Evolutionary conservation across 2,113 vertebrate species (phyloP), one percentile per base, ranked within the genome.

Genomic region (Otolemur garnettii): DNA sequence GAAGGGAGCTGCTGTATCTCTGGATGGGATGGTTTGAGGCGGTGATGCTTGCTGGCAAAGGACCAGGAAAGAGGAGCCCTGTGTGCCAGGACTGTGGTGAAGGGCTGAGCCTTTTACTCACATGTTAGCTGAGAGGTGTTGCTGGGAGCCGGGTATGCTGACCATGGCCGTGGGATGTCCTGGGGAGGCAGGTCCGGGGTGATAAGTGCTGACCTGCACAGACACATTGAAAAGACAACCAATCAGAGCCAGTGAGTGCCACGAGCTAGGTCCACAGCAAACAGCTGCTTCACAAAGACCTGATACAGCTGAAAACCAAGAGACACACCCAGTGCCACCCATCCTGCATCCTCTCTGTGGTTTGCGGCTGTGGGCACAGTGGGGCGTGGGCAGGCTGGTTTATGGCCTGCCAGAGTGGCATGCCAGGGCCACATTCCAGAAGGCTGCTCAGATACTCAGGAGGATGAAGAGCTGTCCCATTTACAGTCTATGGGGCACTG

Each of bases 101-200:
- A 38, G 50, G 71, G 71, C 50, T 10, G 8, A 1, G 45, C 11
- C 5, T 91, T 57, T 28, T 97, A 99, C 98, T 93, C 97, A 99
- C 99, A 98, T 98, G 53, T 98, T 98, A 10, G 98, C 92, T 0
- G 98, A 92, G 0, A 98, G 24, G 28, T 98, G 98, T 8, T 98
- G 98, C 97, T 99, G 99, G 96, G 98, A 98, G 22, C 97, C 95
- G 28, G 98, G 98, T 11, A 98, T 93, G 4, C 98, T 97, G 87
- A 99, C 95, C 3, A 98, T 94, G 87, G 98, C 97, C 0, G 98
- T 95, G 0, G 98, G 93, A 22, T 98, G 97, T 79, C 98, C 98
- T 80, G 98, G 77, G 0, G 98, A 35, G 89, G 97, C 98, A 26
- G 98, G 84, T 0, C 68, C 4, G 0, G 98, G 35, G 8, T 97